These are phyloP conservation scores for Synergus laeviventris DNA, from an alignment of 2,888 invertebrate species.

Conservation along the genomic window DNA sequence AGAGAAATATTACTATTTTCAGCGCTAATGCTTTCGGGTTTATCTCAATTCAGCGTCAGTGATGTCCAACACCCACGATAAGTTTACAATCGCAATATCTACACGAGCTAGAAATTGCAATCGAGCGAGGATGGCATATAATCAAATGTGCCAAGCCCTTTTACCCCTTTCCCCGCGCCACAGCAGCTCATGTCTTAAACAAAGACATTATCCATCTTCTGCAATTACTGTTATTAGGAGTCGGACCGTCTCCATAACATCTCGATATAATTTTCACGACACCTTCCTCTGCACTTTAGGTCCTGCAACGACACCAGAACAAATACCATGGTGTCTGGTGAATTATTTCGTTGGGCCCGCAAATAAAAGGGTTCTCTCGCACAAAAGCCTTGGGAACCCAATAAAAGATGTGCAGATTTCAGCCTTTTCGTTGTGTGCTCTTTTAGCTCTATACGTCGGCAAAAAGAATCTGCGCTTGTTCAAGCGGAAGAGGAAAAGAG, in stretches of 20 bases:
- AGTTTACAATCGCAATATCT: constrained; percentile 58
- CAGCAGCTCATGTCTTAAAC: constrained; percentile 50
- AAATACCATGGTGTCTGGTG: constrained; percentile 22
- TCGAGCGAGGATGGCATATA: constrained; percentile 61
- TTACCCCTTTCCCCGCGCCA: constrained; percentile 41
- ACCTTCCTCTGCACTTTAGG: constrained; percentile 4
- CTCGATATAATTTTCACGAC: constrained; percentile 56
- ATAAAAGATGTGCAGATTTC: constrained; percentile 29
- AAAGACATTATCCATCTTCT: constrained; percentile 61
- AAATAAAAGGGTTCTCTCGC: constrained; percentile 30
- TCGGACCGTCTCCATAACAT: constrained; percentile 55
- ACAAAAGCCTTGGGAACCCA: constrained; percentile 37
- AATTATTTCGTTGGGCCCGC: constrained; percentile 28
- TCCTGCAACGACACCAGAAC: not conserved
- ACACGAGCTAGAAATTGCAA: constrained; percentile 59
- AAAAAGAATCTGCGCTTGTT: constrained; percentile 4
- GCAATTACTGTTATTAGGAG: constrained; percentile 60
- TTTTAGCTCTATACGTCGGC: constrained; percentile 7
- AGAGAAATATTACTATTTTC: constrained; percentile 3
- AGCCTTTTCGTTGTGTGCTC: not conserved
- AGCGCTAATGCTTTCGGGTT: constrained; percentile 11
- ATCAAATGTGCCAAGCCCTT: constrained; percentile 61
- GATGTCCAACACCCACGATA: constrained; percentile 62
- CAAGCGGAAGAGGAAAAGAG: constrained; percentile 2
- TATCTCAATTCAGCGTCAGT: constrained; percentile 62